Percentiles rank a stretch among this genome's conserved stretches.
Conservation (phyloP, 2,797 vertebrate species). For the Acanthornis magna region DNA sequence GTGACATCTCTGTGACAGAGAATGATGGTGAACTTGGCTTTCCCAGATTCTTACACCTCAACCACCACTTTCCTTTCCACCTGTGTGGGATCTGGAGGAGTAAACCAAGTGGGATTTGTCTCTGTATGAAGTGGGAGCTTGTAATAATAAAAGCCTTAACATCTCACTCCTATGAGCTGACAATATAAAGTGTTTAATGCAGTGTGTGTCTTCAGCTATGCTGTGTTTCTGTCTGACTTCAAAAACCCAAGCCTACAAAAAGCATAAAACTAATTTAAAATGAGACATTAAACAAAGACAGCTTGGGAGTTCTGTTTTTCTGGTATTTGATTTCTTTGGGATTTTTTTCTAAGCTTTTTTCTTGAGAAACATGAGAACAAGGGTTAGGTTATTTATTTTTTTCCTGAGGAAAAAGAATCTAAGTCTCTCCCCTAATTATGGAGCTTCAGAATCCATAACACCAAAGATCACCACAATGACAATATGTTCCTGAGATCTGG, state of each 20-base stretch:
- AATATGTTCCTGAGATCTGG: conserved; percentile 52
- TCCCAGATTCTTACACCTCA: neutral
- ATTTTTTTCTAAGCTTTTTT: neutral
- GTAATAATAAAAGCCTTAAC: neutral
- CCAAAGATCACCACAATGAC: conserved; percentile 32
- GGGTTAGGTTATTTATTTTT: neutral
- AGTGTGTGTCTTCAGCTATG: neutral
- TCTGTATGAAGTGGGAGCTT: neutral
- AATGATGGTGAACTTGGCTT: neutral
- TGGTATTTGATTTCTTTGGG: neutral
- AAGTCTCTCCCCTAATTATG: conserved; percentile 6
- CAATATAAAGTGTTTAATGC: neutral
- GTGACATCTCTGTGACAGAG: neutral
- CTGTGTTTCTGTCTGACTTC: neutral
- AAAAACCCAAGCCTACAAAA: conserved; percentile 9
- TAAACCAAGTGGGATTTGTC: neutral
- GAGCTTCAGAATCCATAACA: conserved; percentile 22
- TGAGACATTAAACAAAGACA: neutral
- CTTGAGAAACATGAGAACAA: neutral
- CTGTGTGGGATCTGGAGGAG: neutral
- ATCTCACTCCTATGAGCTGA: neutral
- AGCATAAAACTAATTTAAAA: conserved; percentile 1
- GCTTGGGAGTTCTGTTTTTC: neutral
- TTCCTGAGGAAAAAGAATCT: neutral
- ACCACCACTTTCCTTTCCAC: neutral